Evolutionary conservation across 2,888 invertebrate species (phyloP), one percentile per base, ranked within the genome.

Genomic region (Galerucella nymphaeae): DNA sequence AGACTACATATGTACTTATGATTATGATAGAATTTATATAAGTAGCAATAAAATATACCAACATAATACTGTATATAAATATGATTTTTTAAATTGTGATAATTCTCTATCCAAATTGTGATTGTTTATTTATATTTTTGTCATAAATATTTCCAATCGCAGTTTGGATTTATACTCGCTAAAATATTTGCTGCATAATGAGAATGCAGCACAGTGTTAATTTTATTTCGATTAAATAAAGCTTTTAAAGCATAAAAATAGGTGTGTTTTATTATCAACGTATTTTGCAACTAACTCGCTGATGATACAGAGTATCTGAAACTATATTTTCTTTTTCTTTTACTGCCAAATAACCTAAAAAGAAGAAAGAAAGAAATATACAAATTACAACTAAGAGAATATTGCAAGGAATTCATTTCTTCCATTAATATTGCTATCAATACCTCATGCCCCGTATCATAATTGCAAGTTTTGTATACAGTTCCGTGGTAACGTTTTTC

Each of bases 71-170:
- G 75, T 75, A 75, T 74, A 75, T 75, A 75, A 75, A 71, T 72
- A 72, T 74, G 74, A 66, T 74, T 75, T 75, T 73, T 75, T 72
- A 70, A 75, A 66, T 73, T 75, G 75, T 75, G 75, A 75, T 75
- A 75, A 70, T 70, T 69, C 68, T 69, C 48, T 67, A 72, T 72
- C 64, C 75, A 68, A 72, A 70, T 59, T 76, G 75, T 63, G 64
- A 70, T 72, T 74, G 74, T 66, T 67, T 72, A 64, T 74, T 72
- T 72, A 72, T 74, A 74, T 74, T 74, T 74, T 74, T 74, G 72
- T 74, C 71, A 74, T 72, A 70, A 70, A 71, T 74, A 69, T 66
- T 66, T 62, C 72, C 74, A 74, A 72, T 74, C 38, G n/a, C 70
- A 66, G 63, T 48, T 64, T 72, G 71, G 66, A 74, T 63, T 50